A percentile compares a stretch with the other conserved stretches of the same genome.
These are phyloP conservation scores for Rhopalosiphum nymphaeae DNA, from an alignment of 2,888 invertebrate genomes.

Conservation along the genomic window DNA sequence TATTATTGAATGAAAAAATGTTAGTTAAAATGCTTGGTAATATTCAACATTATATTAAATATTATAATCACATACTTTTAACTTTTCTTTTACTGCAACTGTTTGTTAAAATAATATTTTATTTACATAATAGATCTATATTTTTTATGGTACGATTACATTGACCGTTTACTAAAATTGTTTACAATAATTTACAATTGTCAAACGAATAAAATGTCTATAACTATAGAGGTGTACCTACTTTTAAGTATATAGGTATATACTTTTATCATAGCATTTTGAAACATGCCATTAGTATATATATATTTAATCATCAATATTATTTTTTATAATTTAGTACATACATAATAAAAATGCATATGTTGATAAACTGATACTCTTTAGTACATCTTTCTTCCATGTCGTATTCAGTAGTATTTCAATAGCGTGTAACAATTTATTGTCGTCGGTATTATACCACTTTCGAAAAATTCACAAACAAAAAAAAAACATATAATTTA, in stretches of 20 bases:
- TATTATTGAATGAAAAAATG: too few relatives aligned
- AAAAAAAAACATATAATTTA: neutral
- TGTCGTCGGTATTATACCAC: neutral
- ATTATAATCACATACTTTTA: neutral
- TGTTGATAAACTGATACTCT: too few relatives aligned
- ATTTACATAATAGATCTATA: neutral
- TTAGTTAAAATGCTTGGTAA: too few relatives aligned
- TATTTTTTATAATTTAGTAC: neutral
- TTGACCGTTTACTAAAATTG: neutral
- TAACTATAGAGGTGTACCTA: neutral
- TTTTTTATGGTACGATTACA: neutral
- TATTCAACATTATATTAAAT: neutral
- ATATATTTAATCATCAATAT: neutral
- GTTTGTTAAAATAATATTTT: neutral
- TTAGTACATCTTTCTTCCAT: neutral
- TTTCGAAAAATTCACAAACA: neutral
- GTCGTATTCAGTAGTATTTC: neutral
- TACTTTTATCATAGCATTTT: too few relatives aligned
- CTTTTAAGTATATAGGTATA: neutral
- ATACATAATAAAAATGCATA: neutral
- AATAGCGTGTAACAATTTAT: neutral
- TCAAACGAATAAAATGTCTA: neutral
- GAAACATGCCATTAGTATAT: neutral
- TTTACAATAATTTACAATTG: neutral
- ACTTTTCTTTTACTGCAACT: neutral